Evolutionary conservation across 2,888 invertebrate species (phyloP).

Genomic region (Nomada fucata): DNA sequence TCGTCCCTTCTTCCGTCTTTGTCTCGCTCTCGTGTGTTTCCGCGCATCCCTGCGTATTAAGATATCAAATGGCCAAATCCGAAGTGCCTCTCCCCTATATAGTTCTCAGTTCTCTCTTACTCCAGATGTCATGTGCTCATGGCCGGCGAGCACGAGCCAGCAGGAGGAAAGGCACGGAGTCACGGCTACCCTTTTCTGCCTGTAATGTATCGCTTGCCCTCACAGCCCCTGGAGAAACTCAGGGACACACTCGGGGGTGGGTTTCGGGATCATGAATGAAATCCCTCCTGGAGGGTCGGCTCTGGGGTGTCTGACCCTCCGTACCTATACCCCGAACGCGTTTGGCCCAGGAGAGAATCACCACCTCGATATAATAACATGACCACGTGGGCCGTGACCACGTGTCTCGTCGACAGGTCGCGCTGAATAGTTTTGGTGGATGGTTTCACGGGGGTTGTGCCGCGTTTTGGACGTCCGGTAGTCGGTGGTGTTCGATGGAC

Average conservation of each 20-base stretch:
- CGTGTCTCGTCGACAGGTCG: conserved; percentile 56
- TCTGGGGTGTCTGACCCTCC: conserved; percentile 82
- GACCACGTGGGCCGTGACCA: conserved; percentile 79
- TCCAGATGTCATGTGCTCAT: conserved; percentile 76
- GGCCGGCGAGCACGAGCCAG: conserved; percentile 52
- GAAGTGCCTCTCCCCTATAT: conserved; percentile 51
- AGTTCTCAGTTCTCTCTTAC: conserved; percentile 70
- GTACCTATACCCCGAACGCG: conserved; percentile 72
- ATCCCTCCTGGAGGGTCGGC: conserved; percentile 82
- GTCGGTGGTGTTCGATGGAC: background rate
- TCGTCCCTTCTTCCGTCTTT: conserved; percentile 49
- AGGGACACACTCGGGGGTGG: conserved; percentile 67
- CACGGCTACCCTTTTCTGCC: conserved; percentile 78
- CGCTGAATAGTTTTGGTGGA: background rate
- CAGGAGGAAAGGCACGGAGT: conserved; percentile 6
- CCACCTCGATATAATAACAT: conserved; percentile 81
- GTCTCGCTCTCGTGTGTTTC: background rate
- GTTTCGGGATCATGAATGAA: conserved; percentile 82
- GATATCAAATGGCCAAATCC: conserved; percentile 83
- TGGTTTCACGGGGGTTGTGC: background rate
- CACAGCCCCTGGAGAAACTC: conserved; percentile 72
- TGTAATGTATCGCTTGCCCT: conserved; percentile 80
- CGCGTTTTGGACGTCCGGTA: background rate
- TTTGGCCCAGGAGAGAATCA: conserved; percentile 73
- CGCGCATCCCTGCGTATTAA: conserved; percentile 75